A percentile compares a stretch with the other conserved stretches of the same genome.
Evolutionary conservation across 2,797 vertebrate genomes (phyloP).

Genomic region (Onychomys leucogaster): DNA sequence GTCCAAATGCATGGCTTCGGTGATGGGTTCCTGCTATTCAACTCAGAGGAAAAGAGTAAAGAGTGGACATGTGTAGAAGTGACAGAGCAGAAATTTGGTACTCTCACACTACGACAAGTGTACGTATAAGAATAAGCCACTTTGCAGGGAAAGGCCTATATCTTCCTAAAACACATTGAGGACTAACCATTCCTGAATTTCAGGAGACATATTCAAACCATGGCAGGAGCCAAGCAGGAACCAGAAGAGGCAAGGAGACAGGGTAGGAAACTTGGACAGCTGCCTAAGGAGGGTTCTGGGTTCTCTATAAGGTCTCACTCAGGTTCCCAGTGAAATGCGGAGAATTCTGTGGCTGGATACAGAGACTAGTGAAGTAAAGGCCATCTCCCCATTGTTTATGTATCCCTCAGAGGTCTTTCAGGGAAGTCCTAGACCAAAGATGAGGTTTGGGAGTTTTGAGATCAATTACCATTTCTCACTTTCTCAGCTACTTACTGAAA

Average conservation of each 20-base stretch:
- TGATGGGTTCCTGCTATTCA: not conserved
- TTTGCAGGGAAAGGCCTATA: not conserved
- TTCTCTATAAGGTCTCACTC: not conserved
- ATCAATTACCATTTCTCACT: not conserved
- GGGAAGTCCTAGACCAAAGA: not conserved
- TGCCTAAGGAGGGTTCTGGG: not conserved
- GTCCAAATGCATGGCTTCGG: not conserved
- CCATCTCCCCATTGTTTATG: not conserved
- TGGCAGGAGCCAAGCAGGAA: not conserved
- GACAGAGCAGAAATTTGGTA: too few species aligned
- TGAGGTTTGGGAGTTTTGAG: not conserved
- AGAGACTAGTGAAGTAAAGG: not conserved
- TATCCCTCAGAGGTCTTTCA: not conserved
- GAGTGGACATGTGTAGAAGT: not conserved
- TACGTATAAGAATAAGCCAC: too few species aligned
- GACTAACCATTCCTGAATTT: not conserved
- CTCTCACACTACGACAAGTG: not conserved
- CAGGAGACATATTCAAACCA: not conserved
- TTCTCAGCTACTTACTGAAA: slow-evolving; percentile 25
- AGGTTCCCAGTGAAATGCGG: not conserved
- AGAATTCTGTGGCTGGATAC: not conserved
- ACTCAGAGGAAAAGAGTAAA: not conserved
- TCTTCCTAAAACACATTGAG: not conserved
- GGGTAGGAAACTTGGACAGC: not conserved
- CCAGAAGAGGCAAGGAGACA: not conserved